These are phyloP conservation scores for Mythimna vitellina DNA, from an alignment of 2,888 invertebrate genomes.

Conservation along the genomic window DNA sequence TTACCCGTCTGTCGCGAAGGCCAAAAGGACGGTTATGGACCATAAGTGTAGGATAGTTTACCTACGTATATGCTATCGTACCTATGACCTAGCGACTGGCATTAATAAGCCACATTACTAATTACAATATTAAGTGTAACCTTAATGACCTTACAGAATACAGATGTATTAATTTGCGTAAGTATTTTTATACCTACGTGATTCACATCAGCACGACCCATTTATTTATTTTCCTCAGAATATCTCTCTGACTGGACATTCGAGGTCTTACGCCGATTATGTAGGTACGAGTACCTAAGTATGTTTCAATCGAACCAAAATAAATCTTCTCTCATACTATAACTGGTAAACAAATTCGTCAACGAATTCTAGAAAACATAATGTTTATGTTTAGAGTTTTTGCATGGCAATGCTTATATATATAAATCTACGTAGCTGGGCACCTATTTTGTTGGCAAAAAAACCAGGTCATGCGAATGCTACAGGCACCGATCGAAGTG, in stretches of 20 bases:
- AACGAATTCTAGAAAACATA: constrained; percentile 15
- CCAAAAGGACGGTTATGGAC: too few species aligned
- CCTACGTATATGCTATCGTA: neutral
- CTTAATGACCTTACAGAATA: constrained; percentile 16
- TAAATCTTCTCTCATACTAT: constrained; percentile 27
- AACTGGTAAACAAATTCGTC: constrained; percentile 32
- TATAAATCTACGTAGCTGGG: neutral
- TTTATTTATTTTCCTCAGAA: constrained; percentile 49
- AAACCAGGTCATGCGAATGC: constrained; percentile 67
- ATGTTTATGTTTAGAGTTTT: constrained; percentile 2
- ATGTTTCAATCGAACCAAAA: constrained; percentile 41
- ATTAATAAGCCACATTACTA: constrained; percentile 28
- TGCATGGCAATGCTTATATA: neutral
- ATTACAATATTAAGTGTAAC: constrained; percentile 23
- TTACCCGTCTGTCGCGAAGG: too few species aligned
- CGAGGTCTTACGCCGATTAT: constrained; percentile 29
- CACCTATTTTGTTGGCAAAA: constrained; percentile 42
- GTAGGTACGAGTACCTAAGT: neutral
- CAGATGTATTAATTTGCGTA: constrained; percentile 7
- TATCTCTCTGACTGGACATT: constrained; percentile 41
- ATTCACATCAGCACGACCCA: constrained; percentile 44
- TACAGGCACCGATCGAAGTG: constrained; percentile 53
- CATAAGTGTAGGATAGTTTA: too few species aligned
- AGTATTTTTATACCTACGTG: constrained; percentile 23
- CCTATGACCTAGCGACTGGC: constrained; percentile 9